Percentiles rank a stretch among this genome's conserved stretches.
Conservation (phyloP, 2,888 invertebrate species). For the Cephus nigrinus region DNA sequence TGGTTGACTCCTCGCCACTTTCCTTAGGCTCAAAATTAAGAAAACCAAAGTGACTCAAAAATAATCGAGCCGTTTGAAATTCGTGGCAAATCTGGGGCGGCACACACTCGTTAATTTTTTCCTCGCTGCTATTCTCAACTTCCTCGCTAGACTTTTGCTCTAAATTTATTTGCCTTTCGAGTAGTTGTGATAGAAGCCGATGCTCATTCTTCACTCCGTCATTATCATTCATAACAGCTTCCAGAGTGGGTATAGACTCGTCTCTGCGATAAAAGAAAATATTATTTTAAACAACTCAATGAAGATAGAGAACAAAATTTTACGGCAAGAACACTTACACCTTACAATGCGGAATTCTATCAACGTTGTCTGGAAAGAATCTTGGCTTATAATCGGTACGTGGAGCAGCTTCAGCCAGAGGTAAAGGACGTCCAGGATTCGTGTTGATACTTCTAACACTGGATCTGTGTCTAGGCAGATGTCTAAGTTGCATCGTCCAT, state of each 20-base stretch:
- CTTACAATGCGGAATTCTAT: slow-evolving; percentile 82
- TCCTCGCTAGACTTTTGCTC: slow-evolving; percentile 65
- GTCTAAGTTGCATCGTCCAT: slow-evolving; percentile 91
- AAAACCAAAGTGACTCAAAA: slow-evolving; percentile 96
- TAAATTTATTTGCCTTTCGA: slow-evolving; percentile 76
- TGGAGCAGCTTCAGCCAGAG: slow-evolving; percentile 78
- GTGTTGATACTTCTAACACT: slow-evolving; percentile 75
- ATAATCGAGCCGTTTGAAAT: slow-evolving; percentile 94
- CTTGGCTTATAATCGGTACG: slow-evolving; percentile 78
- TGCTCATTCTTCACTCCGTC: slow-evolving; percentile 69
- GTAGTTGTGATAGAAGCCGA: slow-evolving; percentile 77
- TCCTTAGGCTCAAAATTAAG: slow-evolving; percentile 68
- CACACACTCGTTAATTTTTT: slow-evolving; percentile 78
- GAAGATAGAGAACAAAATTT: neutral
- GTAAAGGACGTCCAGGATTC: slow-evolving; percentile 79
- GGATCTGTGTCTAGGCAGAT: slow-evolving; percentile 85
- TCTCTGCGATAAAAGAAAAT: slow-evolving; percentile 71
- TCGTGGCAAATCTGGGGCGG: slow-evolving; percentile 88
- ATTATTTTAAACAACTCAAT: neutral
- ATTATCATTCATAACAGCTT: slow-evolving; percentile 77
- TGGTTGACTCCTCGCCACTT: slow-evolving; percentile 53
- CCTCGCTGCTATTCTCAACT: slow-evolving; percentile 53
- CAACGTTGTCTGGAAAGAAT: slow-evolving; percentile 84
- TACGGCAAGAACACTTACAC: slow-evolving; percentile 71
- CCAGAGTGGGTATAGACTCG: slow-evolving; percentile 89